Conservation (phyloP, 1,140 invertebrate species). For the Drosophila bocqueti region DNA sequence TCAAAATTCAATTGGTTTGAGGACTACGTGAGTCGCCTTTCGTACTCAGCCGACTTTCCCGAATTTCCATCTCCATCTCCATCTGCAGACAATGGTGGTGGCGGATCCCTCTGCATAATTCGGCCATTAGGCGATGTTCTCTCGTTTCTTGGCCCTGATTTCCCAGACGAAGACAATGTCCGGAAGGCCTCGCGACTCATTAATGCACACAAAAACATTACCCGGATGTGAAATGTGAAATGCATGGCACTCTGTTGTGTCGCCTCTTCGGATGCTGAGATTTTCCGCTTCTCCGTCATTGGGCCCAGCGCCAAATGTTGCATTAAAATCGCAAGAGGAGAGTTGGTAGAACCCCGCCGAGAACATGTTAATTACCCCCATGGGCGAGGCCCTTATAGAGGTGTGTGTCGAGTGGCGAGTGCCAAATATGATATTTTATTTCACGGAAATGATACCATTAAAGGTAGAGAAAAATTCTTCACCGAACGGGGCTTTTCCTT, state of each 20-base stretch:
- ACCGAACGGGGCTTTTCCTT: too few species aligned
- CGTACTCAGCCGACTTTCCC: conserved; percentile 18
- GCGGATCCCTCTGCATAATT: conserved; percentile 62
- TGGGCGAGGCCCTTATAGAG: background rate
- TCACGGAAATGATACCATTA: background rate
- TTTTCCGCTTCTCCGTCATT: conserved; percentile 31
- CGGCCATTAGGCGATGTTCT: conserved; percentile 64
- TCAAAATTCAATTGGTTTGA: conserved; percentile 82
- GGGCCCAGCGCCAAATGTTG: conserved; percentile 70
- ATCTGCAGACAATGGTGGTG: conserved; percentile 45
- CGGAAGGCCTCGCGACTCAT: conserved; percentile 64
- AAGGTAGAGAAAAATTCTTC: background rate
- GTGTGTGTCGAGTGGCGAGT: conserved; percentile 13
- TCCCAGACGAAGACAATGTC: conserved; percentile 46
- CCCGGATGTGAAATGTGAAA: conserved; percentile 48
- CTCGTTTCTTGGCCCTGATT: conserved; percentile 38
- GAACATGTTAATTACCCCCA: conserved; percentile 22
- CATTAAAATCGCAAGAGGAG: conserved; percentile 47
- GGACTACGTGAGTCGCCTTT: conserved; percentile 67
- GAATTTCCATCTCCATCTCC: background rate
- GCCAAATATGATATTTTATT: conserved; percentile 5
- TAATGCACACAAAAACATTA: conserved; percentile 67
- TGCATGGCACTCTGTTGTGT: conserved; percentile 29
- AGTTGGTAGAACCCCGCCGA: background rate
- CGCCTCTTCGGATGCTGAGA: conserved; percentile 6